These are phyloP conservation scores for Gavia stellata DNA, from an alignment of 2,113 vertebrate genomes.

Conservation along the genomic window DNA sequence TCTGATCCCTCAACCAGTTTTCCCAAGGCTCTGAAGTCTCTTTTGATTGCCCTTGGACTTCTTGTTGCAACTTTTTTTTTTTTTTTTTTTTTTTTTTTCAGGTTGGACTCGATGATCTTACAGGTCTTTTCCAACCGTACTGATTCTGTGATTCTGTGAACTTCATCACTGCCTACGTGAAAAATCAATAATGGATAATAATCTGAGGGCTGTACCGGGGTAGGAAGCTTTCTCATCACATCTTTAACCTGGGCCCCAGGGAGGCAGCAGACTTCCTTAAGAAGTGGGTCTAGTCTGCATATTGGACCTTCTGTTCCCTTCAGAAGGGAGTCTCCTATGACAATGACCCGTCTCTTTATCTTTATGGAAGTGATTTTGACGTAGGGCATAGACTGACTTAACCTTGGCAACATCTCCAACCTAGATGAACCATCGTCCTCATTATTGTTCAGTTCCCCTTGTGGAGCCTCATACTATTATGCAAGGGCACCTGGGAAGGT, in stretches of 20 bases:
- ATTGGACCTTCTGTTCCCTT: background rate
- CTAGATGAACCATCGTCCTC: background rate
- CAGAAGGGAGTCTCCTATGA: background rate
- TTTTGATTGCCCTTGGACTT: background rate
- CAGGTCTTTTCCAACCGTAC: no score
- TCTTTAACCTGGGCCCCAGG: background rate
- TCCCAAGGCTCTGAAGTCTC: background rate
- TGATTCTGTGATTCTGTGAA: no score
- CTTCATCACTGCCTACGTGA: background rate
- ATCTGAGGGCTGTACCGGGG: background rate
- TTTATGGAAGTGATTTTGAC: background rate
- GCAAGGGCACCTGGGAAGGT: background rate
- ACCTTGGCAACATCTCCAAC: background rate
- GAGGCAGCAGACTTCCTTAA: background rate
- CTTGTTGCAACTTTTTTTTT: background rate
- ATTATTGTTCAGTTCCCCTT: background rate
- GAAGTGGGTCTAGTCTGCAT: background rate
- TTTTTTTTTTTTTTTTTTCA: no score
- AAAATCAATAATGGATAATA: background rate
- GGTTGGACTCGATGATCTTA: no score
- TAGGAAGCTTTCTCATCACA: background rate
- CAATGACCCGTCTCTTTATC: background rate
- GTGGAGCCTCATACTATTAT: background rate
- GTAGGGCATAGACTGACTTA: background rate
- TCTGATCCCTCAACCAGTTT: background rate